Conservation (phyloP, 2,888 invertebrate genomes). For the Xiphydria camelus region DNA sequence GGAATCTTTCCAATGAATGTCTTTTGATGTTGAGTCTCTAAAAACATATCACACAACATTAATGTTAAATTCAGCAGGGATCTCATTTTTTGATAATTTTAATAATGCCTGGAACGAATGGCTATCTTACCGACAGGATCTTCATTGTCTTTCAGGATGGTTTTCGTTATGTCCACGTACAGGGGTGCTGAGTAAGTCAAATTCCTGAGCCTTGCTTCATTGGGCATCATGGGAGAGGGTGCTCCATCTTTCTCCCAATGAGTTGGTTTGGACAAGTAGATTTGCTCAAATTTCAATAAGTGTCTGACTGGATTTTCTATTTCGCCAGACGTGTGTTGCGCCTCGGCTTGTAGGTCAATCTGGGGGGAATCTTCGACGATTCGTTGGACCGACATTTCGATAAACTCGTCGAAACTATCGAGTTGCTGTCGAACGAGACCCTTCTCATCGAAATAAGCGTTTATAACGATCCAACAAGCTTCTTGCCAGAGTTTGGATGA, state of each 20-base stretch:
- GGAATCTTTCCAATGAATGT: slow-evolving; percentile 86
- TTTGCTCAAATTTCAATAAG: slow-evolving; percentile 96
- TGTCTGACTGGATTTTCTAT: slow-evolving; percentile 86
- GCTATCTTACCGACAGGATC: slow-evolving; percentile 72
- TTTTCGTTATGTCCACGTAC: slow-evolving; percentile 98
- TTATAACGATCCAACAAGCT: slow-evolving; percentile 99
- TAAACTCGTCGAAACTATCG: slow-evolving; percentile 99
- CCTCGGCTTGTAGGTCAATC: slow-evolving; percentile 96
- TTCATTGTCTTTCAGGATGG: slow-evolving; percentile 86
- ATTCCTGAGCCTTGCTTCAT: slow-evolving; percentile 96
- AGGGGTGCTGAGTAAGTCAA: slow-evolving; percentile 97
- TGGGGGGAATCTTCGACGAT: slow-evolving; percentile 99
- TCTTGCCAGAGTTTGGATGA: slow-evolving; percentile 99
- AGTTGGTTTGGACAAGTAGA: slow-evolving; percentile 98
- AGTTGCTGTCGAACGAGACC: slow-evolving; percentile 98
- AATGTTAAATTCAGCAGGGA: not conserved
- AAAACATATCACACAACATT: not conserved
- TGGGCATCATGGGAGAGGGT: slow-evolving; percentile 99
- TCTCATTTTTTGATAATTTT: not conserved
- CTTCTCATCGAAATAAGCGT: slow-evolving; percentile 99
- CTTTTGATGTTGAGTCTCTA: slow-evolving; percentile 70
- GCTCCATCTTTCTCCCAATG: slow-evolving; percentile 99
- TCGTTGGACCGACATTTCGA: slow-evolving; percentile 99
- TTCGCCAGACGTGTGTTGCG: slow-evolving; percentile 93
- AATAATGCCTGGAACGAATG: not conserved